Conservation (phyloP, 2,888 invertebrate species). For the Mechanitis mazaeus region DNA sequence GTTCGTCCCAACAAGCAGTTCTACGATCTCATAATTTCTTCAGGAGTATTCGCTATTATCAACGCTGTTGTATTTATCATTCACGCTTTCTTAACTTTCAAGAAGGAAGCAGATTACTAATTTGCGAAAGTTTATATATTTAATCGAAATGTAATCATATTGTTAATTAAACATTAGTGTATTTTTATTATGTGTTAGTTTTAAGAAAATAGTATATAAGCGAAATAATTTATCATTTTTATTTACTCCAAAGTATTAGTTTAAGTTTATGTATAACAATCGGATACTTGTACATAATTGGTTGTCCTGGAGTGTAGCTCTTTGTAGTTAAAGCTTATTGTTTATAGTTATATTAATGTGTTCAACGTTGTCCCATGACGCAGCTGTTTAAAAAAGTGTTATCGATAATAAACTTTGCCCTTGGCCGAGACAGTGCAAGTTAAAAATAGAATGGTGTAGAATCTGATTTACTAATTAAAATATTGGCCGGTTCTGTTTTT, state of each 20-base stretch:
- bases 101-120: conserved; percentile 72
- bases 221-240: conserved; percentile 32
- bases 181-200: conserved; percentile 1
- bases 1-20: conserved; percentile 80
- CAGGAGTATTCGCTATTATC: conserved; percentile 79
- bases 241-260: conserved; percentile 37
- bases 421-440: conserved; percentile 45
- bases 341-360: conserved; percentile 13
- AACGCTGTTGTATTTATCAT: conserved; percentile 77
- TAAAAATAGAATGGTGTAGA: conserved; percentile 10
- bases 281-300: conserved; percentile 29
- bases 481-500: not conserved
- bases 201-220: conserved; percentile 9
- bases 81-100: conserved; percentile 79
- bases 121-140: conserved; percentile 8
- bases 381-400: conserved; percentile 32
- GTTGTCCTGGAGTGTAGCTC: conserved; percentile 40
- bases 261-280: conserved; percentile 18
- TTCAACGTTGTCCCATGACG: conserved; percentile 33
- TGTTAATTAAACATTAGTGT: not conserved
- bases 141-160: conserved; percentile 7
- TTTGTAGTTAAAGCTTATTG: conserved; percentile 18
- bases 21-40: conserved; percentile 80
- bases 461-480: not conserved
- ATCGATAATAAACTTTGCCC: conserved; percentile 23